A percentile compares a stretch with the other conserved stretches of the same genome.
Evolutionary conservation across 2,888 invertebrate genomes (phyloP).

Genomic region (Emmelina monodactyla): DNA sequence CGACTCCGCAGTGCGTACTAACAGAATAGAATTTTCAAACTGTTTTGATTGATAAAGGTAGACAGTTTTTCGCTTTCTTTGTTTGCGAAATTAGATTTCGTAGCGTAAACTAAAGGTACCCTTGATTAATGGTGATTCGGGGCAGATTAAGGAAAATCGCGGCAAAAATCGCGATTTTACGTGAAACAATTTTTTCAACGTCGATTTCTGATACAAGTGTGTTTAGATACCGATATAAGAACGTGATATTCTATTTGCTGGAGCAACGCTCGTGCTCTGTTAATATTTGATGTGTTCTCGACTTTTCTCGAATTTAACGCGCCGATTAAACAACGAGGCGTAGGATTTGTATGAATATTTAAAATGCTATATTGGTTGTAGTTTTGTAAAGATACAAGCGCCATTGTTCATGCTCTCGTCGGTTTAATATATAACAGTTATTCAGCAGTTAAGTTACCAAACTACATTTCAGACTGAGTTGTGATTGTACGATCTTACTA

Average conservation of each 20-base stretch:
- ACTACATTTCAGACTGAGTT: slow-evolving; percentile 1
- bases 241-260: slow-evolving; percentile 53
- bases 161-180: slow-evolving; percentile 35
- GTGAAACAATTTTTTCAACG: slow-evolving; percentile 35
- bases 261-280: slow-evolving; percentile 49
- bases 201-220: not conserved
- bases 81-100: slow-evolving; percentile 61
- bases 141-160: not conserved
- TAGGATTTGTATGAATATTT: slow-evolving; percentile 62
- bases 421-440: slow-evolving; percentile 23
- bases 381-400: slow-evolving; percentile 37
- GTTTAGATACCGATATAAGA: slow-evolving; percentile 46
- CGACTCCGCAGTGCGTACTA: slow-evolving; percentile 49
- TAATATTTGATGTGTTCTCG: slow-evolving; percentile 64
- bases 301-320: slow-evolving; percentile 63
- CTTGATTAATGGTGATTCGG: slow-evolving; percentile 62
- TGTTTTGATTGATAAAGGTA: slow-evolving; percentile 66
- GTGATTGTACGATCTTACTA: not conserved
- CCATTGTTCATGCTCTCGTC: slow-evolving; percentile 33
- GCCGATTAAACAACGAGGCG: slow-evolving; percentile 59
- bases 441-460: slow-evolving; percentile 1
- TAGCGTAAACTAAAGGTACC: slow-evolving; percentile 54
- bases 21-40: slow-evolving; percentile 62
- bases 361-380: slow-evolving; percentile 61
- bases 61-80: slow-evolving; percentile 62